Conservation (phyloP, 2,888 invertebrate genomes). For the Ptilodon capucinus region DNA sequence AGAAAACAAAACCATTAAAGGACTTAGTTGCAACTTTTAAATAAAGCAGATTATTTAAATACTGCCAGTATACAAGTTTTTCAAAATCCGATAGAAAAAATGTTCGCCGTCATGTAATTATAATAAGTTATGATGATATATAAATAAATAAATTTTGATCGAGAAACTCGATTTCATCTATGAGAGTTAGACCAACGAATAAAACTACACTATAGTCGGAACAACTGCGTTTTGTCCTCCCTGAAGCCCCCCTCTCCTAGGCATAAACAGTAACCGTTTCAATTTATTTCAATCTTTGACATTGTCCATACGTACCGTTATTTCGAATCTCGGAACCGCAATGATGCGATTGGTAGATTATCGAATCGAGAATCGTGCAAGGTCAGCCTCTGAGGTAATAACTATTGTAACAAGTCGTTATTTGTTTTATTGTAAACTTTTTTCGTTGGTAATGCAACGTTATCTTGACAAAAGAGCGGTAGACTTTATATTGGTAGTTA, state of each 20-base stretch:
- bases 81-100: no score
- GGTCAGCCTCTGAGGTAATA: constrained; percentile 6
- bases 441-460: not conserved
- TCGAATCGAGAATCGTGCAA: constrained; percentile 16
- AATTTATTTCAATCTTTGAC: not conserved
- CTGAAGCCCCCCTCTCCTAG: not conserved
- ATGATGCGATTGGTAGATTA: constrained; percentile 12
- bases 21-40: no score
- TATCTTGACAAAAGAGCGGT: not conserved
- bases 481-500: not conserved
- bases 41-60: no score
- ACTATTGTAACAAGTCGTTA: constrained; percentile 1
- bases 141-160: no score
- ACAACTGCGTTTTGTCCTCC: not conserved
- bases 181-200: no score
- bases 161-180: no score
- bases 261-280: not conserved
- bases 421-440: constrained; percentile 1
- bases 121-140: no score
- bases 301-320: constrained; percentile 10
- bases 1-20: no score
- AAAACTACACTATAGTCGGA: no score
- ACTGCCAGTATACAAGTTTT: no score
- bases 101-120: no score
- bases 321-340: constrained; percentile 12